Base-by-base conservation (phyloP, 2,113 vertebrate species). In the Todiramphus saurophagus region DNA sequence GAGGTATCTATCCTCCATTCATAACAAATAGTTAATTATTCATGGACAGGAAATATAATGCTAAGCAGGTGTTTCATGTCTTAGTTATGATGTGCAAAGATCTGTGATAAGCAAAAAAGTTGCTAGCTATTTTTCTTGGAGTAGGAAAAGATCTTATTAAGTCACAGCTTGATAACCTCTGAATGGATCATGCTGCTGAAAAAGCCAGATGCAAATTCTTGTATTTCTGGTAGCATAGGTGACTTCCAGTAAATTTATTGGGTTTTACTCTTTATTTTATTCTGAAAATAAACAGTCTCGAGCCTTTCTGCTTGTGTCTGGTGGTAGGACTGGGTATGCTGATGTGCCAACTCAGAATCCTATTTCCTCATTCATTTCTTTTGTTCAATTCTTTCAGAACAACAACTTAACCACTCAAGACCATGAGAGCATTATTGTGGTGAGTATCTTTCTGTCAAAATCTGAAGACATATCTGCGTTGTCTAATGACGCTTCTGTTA, bases 391-490 rank as follows among this genome's bases (percentile, higher is more conserved):
- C 89, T 97, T 97, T 68, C 98, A 99, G 99, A 99, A 99, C 97
- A 99, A 98, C 83, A 99, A 98, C 94, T 98, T 99, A 98, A 99
- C 99, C 88, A 95, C 99, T 97, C 99, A 99, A 98, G 99, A 99
- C 96, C 99, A 99, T 8, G 99, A 99, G 98, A 99, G 99, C 98
- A 99, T 99, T 97, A 99, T 99, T 64, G 98, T 99, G 99, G 99
- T 99, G 96, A 99, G 99, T 98, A 39, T 72, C 18, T 11, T 73
- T 62, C 76, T 91, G n/a, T 64, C 55, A 89, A 63, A 90, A 73
- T 50, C 39, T 81, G 53, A 86, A 86, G 50, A 63, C 13, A 68
- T 50, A 64, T 44, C 20, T 31, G 3, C 82, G 4, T 41, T 89
- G 53, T 82, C 87, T 83, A 46, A 5, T 92, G 72, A 63, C 25